Conservation (phyloP, 2,888 invertebrate species). For the Cloeon dipterum region DNA sequence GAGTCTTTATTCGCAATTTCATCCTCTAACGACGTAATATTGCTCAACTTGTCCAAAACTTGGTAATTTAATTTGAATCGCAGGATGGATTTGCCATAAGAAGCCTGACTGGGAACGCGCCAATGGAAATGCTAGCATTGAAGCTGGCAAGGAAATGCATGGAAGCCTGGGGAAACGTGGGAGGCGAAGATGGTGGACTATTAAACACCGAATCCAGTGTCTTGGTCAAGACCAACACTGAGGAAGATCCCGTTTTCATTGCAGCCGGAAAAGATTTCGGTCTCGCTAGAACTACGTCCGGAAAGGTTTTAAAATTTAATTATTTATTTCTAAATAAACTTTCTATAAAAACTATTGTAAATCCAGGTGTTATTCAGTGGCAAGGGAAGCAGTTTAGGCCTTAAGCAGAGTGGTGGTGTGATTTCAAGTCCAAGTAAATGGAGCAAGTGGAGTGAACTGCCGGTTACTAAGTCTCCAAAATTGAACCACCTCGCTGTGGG, state of each 20-base stretch:
- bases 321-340: background rate
- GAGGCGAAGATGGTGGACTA: conserved; percentile 2
- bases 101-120: conserved; percentile 34
- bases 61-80: conserved; percentile 1
- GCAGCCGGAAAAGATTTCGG: conserved; percentile 80
- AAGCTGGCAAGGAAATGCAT: conserved; percentile 59
- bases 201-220: conserved; percentile 6
- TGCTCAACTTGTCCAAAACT: background rate
- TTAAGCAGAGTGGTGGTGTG: conserved; percentile 38
- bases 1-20: conserved; percentile 55
- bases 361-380: conserved; percentile 60
- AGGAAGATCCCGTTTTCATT: conserved; percentile 58
- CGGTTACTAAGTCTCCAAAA: conserved; percentile 46
- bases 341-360: background rate
- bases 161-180: conserved; percentile 39
- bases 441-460: conserved; percentile 23
- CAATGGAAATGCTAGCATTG: conserved; percentile 35
- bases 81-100: conserved; percentile 63
- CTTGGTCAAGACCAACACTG: conserved; percentile 27
- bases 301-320: conserved; percentile 61
- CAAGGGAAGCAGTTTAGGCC: conserved; percentile 63
- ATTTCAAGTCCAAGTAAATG: conserved; percentile 14
- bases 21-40: conserved; percentile 50
- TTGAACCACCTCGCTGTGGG: conserved; percentile 65
- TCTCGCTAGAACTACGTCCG: conserved; percentile 56